phyloP scores from a whole-genome alignment of 92 coral and sea anemone genomes.

The Phymanthus crucifer region DNA sequence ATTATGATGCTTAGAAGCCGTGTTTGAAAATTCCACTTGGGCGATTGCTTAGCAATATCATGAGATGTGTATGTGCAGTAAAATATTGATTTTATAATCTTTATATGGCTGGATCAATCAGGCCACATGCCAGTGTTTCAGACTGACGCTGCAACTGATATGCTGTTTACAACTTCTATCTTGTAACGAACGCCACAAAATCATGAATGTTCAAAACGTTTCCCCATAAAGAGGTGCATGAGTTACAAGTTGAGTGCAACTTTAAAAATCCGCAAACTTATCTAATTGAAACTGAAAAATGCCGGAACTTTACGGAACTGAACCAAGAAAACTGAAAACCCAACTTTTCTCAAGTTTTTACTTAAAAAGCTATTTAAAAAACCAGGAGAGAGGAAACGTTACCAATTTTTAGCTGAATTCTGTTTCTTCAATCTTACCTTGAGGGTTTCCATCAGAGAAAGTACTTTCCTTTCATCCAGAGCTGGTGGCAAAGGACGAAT shows the following conservation, averaged over 20 bases:
- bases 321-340: no score
- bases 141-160: neutral
- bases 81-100: neutral
- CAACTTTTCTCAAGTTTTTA: no score
- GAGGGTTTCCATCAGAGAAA: slow-evolving; percentile 65
- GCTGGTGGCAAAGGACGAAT: slow-evolving; percentile 62
- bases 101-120: slow-evolving; percentile 3
- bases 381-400: neutral
- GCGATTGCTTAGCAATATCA: neutral
- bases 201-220: no score
- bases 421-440: slow-evolving; percentile 57
- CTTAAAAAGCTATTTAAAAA: no score
- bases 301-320: no score
- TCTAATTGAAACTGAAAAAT: no score
- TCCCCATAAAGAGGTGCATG: no score
- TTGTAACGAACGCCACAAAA: neutral
- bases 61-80: neutral
- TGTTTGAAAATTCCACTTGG: neutral
- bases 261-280: no score
- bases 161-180: neutral
- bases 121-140: slow-evolving; percentile 8
- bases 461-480: slow-evolving; percentile 65
- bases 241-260: no score
- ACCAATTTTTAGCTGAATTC: neutral
- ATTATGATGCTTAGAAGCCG: neutral